A percentile compares a stretch with the other conserved stretches of the same genome.
phyloP scores from a whole-genome alignment of 2,113 vertebrate species.

The Oxyruncus cristatus region DNA sequence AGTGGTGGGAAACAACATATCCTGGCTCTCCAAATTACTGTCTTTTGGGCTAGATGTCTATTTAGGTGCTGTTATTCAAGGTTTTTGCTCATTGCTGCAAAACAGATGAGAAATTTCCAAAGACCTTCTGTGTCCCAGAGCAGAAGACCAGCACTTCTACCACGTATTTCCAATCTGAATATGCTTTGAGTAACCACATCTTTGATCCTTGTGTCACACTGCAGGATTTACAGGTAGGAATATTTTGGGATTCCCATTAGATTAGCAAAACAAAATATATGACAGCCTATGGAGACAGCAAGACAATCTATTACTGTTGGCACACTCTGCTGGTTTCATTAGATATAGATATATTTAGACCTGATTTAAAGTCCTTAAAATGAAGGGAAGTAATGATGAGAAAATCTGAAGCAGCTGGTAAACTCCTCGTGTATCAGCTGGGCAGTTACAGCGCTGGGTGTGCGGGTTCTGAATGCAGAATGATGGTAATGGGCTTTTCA shows the following conservation, averaged over 20 bases:
- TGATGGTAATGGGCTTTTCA: background rate
- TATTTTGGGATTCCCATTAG: background rate
- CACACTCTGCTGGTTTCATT: background rate
- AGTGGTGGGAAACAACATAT: background rate
- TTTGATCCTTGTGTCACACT: background rate
- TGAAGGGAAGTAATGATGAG: background rate
- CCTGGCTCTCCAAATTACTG: background rate
- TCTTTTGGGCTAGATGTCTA: accelerated
- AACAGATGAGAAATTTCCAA: background rate
- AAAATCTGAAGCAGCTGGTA: background rate
- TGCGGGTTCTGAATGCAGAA: background rate
- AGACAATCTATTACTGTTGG: background rate
- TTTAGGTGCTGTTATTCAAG: background rate
- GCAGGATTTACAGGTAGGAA: background rate
- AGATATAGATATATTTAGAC: background rate
- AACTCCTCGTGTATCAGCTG: background rate
- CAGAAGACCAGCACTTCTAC: background rate
- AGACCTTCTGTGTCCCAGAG: background rate
- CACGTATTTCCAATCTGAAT: background rate
- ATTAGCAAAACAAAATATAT: background rate
- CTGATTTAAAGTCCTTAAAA: background rate
- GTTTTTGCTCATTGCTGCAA: background rate
- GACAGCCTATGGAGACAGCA: background rate
- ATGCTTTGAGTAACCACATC: background rate
- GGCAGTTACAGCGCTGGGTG: background rate